Percentiles rank a stretch among this genome's conserved stretches.
Evolutionary conservation across 2,888 invertebrate genomes (phyloP).

Genomic region (Latrodectus hesperus): DNA sequence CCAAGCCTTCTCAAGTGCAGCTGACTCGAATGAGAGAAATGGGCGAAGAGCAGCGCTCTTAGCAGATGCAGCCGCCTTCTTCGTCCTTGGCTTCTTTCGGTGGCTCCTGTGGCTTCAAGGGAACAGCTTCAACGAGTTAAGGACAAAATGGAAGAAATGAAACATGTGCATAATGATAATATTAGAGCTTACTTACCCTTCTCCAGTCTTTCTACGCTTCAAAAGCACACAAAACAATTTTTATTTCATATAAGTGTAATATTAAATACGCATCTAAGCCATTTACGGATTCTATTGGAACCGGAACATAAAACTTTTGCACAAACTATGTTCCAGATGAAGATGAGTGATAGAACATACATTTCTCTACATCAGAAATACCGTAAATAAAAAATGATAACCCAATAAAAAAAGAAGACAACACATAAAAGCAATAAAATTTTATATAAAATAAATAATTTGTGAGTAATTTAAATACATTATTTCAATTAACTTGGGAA

Average conservation of each 20-base stretch:
- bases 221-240: neutral
- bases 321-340: neutral
- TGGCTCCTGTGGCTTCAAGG: constrained; percentile 70
- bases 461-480: no score
- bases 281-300: neutral
- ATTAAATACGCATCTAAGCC: neutral
- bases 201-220: neutral
- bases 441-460: no score
- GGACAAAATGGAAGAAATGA: constrained; percentile 4
- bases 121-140: constrained; percentile 69
- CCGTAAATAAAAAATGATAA: no score
- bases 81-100: constrained; percentile 68
- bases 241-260: neutral
- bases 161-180: neutral
- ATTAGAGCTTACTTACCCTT: neutral
- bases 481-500: no score
- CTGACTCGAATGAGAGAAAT: neutral
- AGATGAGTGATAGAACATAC: no score
- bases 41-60: constrained; percentile 3
- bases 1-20: neutral
- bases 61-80: constrained; percentile 71
- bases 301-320: neutral
- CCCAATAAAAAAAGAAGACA: no score
- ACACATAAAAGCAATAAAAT: no score
- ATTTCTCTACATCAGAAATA: no score